A percentile compares a stretch with the other conserved stretches of the same genome.
phyloP scores from a whole-genome alignment of 64 coral and sea anemone species.

The Stichodactyla helianthus region DNA sequence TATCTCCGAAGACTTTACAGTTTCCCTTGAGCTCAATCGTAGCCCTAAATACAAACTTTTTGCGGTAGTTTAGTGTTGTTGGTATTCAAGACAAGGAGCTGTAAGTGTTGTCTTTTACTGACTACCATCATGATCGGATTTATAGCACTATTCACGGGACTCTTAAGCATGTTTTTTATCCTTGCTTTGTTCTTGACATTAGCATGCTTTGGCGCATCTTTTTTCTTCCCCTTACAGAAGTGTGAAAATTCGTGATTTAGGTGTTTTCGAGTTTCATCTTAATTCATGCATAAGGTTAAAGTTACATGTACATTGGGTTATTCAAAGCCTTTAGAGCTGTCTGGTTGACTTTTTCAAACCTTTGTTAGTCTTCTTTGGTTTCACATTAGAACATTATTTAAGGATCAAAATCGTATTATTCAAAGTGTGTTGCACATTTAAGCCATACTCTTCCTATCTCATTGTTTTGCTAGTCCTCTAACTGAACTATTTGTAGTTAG shows the following conservation, averaged over 20 bases:
- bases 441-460: neutral
- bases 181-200: slow-evolving; percentile 2
- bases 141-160: neutral
- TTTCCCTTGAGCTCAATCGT: neutral
- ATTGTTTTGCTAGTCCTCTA: neutral
- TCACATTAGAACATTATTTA: neutral
- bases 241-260: neutral
- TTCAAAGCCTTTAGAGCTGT: neutral
- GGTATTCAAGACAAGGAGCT: slow-evolving; percentile 10
- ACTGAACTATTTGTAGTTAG: neutral
- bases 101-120: neutral
- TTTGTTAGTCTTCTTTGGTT: neutral
- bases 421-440: neutral
- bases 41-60: neutral
- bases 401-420: neutral
- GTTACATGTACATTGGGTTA: neutral
- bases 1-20: neutral
- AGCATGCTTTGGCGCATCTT: neutral
- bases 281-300: neutral
- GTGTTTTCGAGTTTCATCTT: neutral
- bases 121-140: neutral
- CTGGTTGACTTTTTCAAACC: neutral
- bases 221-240: neutral
- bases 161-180: neutral
- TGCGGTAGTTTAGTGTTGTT: slow-evolving; percentile 22